A percentile compares a stretch with the other conserved stretches of the same genome.
phyloP scores from a whole-genome alignment of 2,888 invertebrate genomes.

The Spisula subtruncata region DNA sequence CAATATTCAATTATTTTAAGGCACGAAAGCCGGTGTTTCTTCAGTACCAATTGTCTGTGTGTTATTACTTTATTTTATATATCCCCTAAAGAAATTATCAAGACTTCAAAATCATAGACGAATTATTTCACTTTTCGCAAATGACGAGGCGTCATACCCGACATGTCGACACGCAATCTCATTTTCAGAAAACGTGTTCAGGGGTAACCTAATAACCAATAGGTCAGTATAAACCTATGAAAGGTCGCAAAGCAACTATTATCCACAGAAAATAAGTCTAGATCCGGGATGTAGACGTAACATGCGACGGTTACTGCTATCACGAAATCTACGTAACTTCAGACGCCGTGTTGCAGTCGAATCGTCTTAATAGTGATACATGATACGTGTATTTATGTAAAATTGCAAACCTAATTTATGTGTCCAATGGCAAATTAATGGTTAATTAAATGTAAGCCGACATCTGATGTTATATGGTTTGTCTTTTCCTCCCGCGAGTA shows the following conservation, averaged over 20 bases:
- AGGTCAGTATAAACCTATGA: slow-evolving; percentile 19
- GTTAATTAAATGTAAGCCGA: not conserved
- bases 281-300: slow-evolving; percentile 19
- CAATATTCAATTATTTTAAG: slow-evolving; percentile 12
- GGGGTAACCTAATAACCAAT: slow-evolving; percentile 18
- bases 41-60: not conserved
- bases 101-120: not conserved
- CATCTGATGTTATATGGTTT: not conserved
- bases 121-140: not conserved
- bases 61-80: not conserved
- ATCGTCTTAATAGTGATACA: slow-evolving; percentile 29
- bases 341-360: slow-evolving; percentile 38
- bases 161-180: slow-evolving; percentile 37
- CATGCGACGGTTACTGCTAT: not conserved
- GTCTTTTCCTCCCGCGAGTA: not conserved
- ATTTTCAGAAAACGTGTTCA: not conserved
- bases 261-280: slow-evolving; percentile 29
- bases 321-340: slow-evolving; percentile 44
- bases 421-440: not conserved
- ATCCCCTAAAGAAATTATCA: not conserved
- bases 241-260: slow-evolving; percentile 30
- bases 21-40: not conserved
- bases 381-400: slow-evolving; percentile 26
- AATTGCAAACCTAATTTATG: not conserved
- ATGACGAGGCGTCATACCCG: not conserved